Evolutionary conservation across 2,113 vertebrate species (phyloP).

Genomic region (Candoia aspera): DNA sequence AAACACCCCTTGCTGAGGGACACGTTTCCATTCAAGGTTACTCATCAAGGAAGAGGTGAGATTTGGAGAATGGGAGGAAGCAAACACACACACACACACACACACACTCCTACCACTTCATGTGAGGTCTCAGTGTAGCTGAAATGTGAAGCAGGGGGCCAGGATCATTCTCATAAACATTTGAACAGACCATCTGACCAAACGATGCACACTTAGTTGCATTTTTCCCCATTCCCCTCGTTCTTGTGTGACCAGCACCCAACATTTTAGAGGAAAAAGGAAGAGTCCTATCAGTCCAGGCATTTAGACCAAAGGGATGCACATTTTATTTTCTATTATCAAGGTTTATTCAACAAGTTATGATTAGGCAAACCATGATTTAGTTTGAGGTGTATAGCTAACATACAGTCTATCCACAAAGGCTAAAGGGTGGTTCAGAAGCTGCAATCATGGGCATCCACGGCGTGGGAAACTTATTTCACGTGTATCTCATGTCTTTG

Average conservation of each 20-base stretch:
- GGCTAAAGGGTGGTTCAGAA: neutral
- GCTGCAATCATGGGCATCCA: neutral
- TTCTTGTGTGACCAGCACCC: neutral
- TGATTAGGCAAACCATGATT: neutral
- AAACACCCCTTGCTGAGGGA: no score
- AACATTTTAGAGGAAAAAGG: neutral
- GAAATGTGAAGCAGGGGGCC: neutral
- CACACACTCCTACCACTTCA: neutral
- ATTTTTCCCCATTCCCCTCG: neutral
- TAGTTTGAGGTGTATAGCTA: neutral
- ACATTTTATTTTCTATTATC: neutral
- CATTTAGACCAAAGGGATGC: neutral
- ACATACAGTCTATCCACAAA: neutral
- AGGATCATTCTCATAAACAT: neutral
- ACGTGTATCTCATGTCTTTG: neutral
- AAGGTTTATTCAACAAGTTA: neutral
- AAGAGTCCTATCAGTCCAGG: neutral
- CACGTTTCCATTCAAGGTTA: neutral
- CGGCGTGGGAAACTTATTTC: neutral
- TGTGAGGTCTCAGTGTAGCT: neutral
- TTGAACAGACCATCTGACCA: neutral
- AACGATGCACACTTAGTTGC: neutral
- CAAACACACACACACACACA: neutral
- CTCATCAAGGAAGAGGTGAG: neutral
- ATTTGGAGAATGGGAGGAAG: neutral